These are phyloP conservation scores for Steinernema hermaphroditum DNA, from an alignment of 2,888 invertebrate genomes.

Conservation along the genomic window DNA sequence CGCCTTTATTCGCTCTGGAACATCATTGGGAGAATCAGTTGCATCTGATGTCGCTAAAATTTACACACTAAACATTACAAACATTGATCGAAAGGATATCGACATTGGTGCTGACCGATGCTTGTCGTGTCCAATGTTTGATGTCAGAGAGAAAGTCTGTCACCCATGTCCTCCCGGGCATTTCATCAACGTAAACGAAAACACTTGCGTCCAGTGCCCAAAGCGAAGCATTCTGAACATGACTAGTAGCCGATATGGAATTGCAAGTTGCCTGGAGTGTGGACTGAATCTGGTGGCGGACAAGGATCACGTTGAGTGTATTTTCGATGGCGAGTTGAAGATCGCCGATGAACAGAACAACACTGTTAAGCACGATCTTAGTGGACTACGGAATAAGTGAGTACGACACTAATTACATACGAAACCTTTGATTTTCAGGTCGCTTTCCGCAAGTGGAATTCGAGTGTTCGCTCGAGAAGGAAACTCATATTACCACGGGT, in stretches of 20 bases:
- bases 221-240: conserved; percentile 62
- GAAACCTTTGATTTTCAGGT: conserved; percentile 57
- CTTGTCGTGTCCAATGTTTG: conserved; percentile 64
- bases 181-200: conserved; percentile 67
- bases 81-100: conserved; percentile 65
- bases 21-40: conserved; percentile 50
- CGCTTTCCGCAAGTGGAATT: conserved; percentile 67
- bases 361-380: conserved; percentile 55
- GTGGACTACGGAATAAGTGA: conserved; percentile 38
- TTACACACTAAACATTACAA: conserved; percentile 71
- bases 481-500: conserved; percentile 60
- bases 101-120: conserved; percentile 71
- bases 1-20: conserved; percentile 60
- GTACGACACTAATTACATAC: neutral
- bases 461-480: conserved; percentile 65
- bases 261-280: conserved; percentile 48
- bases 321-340: conserved; percentile 64
- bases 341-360: conserved; percentile 38
- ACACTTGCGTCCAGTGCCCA: conserved; percentile 69
- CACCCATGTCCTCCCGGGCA: conserved; percentile 71
- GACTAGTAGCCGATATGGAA: conserved; percentile 45
- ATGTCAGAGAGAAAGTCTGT: conserved; percentile 67
- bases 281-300: conserved; percentile 54
- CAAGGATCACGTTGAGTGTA: conserved; percentile 61
- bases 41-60: conserved; percentile 69